Percentiles rank a stretch among this genome's conserved stretches.
These are phyloP conservation scores for Xanthorhoe spadicearia DNA, from an alignment of 2,888 invertebrate genomes.

Conservation along the genomic window DNA sequence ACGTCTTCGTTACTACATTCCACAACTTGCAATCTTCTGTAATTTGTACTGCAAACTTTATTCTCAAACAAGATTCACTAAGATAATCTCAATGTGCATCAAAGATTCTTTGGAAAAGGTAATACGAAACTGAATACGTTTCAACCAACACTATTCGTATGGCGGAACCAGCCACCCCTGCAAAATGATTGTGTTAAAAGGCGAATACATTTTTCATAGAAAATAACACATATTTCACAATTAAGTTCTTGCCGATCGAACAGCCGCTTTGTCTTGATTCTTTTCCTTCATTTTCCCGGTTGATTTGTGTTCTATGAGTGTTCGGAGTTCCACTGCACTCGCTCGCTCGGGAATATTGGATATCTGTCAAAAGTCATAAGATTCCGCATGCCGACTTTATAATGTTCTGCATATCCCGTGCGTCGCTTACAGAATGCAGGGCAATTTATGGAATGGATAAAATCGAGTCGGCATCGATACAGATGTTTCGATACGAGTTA, in stretches of 20 bases:
- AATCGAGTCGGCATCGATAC: slow-evolving; percentile 37
- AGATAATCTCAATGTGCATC: background rate
- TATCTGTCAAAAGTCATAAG: slow-evolving; percentile 76
- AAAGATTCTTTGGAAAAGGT: slow-evolving; percentile 19
- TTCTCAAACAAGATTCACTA: background rate
- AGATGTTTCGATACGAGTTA: slow-evolving; percentile 13
- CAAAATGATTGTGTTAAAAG: slow-evolving; percentile 66
- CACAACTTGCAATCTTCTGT: no score
- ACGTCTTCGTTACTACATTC: no score
- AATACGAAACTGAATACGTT: slow-evolving; percentile 11
- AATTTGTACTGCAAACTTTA: no score
- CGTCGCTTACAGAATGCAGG: slow-evolving; percentile 50
- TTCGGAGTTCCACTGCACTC: slow-evolving; percentile 61
- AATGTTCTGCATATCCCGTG: slow-evolving; percentile 59
- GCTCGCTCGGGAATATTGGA: slow-evolving; percentile 69
- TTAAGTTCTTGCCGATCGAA: slow-evolving; percentile 74
- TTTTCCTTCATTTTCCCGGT: slow-evolving; percentile 64
- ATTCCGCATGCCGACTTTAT: slow-evolving; percentile 68
- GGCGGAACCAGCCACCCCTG: slow-evolving; percentile 47
- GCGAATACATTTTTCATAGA: slow-evolving; percentile 69
- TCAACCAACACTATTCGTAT: slow-evolving; percentile 29
- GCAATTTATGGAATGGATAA: slow-evolving; percentile 49
- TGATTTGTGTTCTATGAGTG: slow-evolving; percentile 77
- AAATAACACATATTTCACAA: slow-evolving; percentile 76
- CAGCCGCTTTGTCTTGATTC: slow-evolving; percentile 72